phyloP scores from a whole-genome alignment of 2,797 vertebrate species.

The Spatula clypeata region DNA sequence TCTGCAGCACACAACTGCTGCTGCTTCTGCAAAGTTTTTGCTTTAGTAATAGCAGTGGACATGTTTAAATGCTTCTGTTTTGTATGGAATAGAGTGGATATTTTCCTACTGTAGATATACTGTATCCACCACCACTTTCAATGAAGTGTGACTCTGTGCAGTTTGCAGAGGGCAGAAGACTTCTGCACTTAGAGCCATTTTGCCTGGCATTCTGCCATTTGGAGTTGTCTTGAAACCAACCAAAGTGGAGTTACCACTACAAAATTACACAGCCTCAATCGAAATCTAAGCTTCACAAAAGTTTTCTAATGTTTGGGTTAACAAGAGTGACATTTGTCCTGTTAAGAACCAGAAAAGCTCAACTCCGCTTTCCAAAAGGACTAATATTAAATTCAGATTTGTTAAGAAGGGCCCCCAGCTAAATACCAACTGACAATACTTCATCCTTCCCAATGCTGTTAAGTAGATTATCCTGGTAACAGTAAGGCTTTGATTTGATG shows the following conservation, averaged over 20 bases:
- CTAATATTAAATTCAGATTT: not conserved
- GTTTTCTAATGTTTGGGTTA: not conserved
- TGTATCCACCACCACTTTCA: not conserved
- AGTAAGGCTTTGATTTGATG: not conserved
- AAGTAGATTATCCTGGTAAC: not conserved
- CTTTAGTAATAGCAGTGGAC: not conserved
- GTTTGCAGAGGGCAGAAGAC: not conserved
- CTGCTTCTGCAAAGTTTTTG: conserved; percentile 51
- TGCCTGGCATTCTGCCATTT: not conserved
- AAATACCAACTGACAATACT: not conserved
- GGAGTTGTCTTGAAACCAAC: not conserved
- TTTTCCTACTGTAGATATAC: not conserved
- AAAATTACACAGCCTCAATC: not conserved
- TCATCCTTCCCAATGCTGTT: not conserved
- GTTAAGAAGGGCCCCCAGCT: not conserved
- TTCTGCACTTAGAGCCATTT: not conserved
- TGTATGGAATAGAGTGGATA: not conserved
- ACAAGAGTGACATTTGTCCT: not conserved
- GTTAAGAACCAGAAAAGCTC: not conserved
- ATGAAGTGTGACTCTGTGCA: no score
- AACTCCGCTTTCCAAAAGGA: not conserved
- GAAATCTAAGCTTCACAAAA: not conserved
- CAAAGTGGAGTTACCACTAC: not conserved
- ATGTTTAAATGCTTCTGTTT: not conserved
- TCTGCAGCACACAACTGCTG: conserved; percentile 1